Conservation (phyloP, 2,888 invertebrate species). For the Hypolimnas misippus region DNA sequence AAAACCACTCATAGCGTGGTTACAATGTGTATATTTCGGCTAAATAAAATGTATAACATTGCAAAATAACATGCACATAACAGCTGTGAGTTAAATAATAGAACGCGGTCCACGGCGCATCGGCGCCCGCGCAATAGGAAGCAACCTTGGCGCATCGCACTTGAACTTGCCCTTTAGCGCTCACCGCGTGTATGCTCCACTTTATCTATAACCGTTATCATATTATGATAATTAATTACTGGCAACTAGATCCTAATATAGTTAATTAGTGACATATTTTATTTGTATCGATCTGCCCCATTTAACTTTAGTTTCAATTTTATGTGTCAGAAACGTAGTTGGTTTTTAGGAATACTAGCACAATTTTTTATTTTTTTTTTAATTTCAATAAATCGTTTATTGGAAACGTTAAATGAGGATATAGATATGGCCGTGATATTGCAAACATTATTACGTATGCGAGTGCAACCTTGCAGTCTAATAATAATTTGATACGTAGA, state of each 20-base stretch:
- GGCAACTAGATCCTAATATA: constrained; percentile 3
- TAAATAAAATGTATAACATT: constrained; percentile 2
- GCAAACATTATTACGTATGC: constrained; percentile 47
- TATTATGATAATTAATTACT: constrained; percentile 29
- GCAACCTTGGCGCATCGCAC: constrained; percentile 71
- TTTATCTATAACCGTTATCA: constrained; percentile 33
- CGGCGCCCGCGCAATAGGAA: constrained; percentile 63
- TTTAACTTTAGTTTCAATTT: background rate
- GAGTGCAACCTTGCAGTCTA: constrained; percentile 76
- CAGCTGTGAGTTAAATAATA: constrained; percentile 39
- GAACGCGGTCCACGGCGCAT: constrained; percentile 38
- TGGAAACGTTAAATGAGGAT: constrained; percentile 14
- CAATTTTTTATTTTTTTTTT: background rate
- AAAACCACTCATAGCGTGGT: background rate
- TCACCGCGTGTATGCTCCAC: constrained; percentile 39
- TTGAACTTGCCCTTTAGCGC: constrained; percentile 74
- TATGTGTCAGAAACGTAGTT: background rate
- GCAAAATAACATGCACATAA: constrained; percentile 28
- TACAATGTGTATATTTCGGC: background rate
- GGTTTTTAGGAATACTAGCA: background rate
- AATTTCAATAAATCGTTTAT: background rate
- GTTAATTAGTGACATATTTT: constrained; percentile 4
- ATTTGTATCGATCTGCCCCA: background rate
- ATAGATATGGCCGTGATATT: constrained; percentile 47
- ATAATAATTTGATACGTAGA: constrained; percentile 75